A percentile compares a stretch with the other conserved stretches of the same genome.
Conservation (phyloP, 2,888 invertebrate genomes). For the Xylocampa areola region DNA sequence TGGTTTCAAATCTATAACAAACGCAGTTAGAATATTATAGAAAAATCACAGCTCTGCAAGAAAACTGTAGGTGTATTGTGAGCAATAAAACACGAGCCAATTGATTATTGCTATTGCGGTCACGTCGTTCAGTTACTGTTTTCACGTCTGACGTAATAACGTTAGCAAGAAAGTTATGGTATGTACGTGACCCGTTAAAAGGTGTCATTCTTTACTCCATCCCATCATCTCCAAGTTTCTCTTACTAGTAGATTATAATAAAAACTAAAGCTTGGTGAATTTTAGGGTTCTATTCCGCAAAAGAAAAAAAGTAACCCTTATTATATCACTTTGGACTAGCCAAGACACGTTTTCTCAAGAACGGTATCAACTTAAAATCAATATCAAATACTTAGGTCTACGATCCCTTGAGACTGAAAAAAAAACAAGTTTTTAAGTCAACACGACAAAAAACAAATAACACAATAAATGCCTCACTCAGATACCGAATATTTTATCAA, state of each 20-base stretch:
- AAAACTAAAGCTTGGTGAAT: no score
- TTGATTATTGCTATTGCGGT: conserved; percentile 88
- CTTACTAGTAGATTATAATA: conserved; percentile 36
- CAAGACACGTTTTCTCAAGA: no score
- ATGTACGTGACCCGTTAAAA: conserved; percentile 82
- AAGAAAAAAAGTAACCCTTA: no score
- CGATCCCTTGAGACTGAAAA: no score
- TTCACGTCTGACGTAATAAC: conserved; percentile 88
- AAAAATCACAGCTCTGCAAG: conserved; percentile 70
- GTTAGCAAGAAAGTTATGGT: conserved; percentile 87
- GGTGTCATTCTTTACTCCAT: conserved; percentile 66
- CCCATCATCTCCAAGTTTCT: conserved; percentile 58
- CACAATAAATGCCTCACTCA: no score
- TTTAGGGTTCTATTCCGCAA: no score
- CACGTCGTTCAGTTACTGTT: conserved; percentile 89
- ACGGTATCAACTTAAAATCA: no score
- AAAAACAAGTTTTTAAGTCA: no score
- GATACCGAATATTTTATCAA: no score
- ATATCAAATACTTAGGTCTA: no score
- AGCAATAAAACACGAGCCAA: conserved; percentile 84
- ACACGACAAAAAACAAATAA: no score
- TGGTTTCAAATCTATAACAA: neutral
- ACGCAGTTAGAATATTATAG: conserved; percentile 23
- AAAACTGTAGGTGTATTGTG: conserved; percentile 64
- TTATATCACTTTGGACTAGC: no score